Base-by-base conservation (phyloP, 2,113 vertebrate species). In the Etheostoma cragini region DNA sequence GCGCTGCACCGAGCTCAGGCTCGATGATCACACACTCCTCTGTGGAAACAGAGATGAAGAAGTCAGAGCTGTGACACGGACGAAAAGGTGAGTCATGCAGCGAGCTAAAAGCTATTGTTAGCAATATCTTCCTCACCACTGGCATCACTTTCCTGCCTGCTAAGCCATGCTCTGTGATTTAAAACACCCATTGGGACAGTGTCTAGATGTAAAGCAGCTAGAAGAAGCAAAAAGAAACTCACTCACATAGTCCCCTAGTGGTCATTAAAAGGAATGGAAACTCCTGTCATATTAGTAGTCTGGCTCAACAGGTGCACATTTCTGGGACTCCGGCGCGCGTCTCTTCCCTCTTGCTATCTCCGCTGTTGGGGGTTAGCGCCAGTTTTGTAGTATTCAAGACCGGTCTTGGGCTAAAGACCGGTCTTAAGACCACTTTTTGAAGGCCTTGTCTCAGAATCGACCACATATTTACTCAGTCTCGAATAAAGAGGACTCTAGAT, bases 21-120 rank as follows among this genome's bases (percentile, higher is more conserved):
- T 94, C 94, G 4, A 94, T 78, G 74, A 94, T 94, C 80, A 94
- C 75, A 57, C 93, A 95, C 82, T 95, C 95, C 61, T 94, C 94
- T 95, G 92, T 76, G 22, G 46, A 72, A 85, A 81, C 35, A 74
- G 50, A 80, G 70, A 75, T 17, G 49, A 62, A 70, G 64, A 88
- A 70, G 84, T 80, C 78, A 87, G 62, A 66, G 49, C 13, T 38
- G 47, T 74, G 56, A 77, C 64, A 76, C 21, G 30, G 54, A 47
- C 68, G 53, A 71, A 53, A 56, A n/a, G 2, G 64, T 58, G 47
- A 83, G 46, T 89, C 81, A 89, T 22, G 14, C 38, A 65, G 66
- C 57, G 75, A 85, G 65, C 49, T 54, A 22, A 58, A 42, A 68
- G 72, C 54, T 78, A 54, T 16, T 67, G 57, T 87, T 72, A 85